These are phyloP conservation scores for Drosophila kanapiae DNA, from an alignment of 1,140 invertebrate genomes.

Conservation along the genomic window DNA sequence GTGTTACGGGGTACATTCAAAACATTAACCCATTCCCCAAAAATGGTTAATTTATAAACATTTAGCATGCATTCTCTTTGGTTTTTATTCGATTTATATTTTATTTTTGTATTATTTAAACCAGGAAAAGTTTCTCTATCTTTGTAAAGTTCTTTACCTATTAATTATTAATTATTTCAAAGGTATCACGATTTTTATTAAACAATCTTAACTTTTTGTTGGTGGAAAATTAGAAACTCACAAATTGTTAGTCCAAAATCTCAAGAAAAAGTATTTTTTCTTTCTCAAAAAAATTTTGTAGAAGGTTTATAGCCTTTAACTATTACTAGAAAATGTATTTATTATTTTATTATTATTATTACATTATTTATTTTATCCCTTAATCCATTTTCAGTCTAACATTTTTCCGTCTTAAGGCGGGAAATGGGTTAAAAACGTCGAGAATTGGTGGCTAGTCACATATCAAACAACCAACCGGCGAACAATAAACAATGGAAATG, in stretches of 20 bases:
- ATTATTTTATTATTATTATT: neutral
- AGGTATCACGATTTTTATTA: neutral
- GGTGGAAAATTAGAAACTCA: too few species aligned
- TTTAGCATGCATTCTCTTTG: neutral
- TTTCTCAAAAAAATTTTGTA: too few species aligned
- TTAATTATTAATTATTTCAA: neutral
- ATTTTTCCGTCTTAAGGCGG: too few species aligned
- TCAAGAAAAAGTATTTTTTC: neutral
- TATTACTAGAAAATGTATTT: neutral
- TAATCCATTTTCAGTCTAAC: neutral
- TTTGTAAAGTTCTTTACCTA: too few species aligned
- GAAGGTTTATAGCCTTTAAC: neutral
- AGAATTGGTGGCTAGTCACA: slow-evolving; percentile 7
- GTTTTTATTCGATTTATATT: neutral
- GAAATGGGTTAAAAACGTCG: slow-evolving; percentile 3
- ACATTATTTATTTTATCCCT: neutral
- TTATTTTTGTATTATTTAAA: neutral
- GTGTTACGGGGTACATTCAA: slow-evolving; percentile 14
- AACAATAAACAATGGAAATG: slow-evolving; percentile 15
- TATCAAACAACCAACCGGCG: slow-evolving; percentile 23
- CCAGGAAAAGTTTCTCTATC: neutral
- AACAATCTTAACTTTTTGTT: neutral
- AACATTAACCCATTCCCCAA: slow-evolving; percentile 13
- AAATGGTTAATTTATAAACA: neutral
- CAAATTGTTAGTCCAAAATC: neutral